Evolutionary conservation across 23 tunicate genomes (phyloP).

Genomic region (Oikopleura albicans): DNA sequence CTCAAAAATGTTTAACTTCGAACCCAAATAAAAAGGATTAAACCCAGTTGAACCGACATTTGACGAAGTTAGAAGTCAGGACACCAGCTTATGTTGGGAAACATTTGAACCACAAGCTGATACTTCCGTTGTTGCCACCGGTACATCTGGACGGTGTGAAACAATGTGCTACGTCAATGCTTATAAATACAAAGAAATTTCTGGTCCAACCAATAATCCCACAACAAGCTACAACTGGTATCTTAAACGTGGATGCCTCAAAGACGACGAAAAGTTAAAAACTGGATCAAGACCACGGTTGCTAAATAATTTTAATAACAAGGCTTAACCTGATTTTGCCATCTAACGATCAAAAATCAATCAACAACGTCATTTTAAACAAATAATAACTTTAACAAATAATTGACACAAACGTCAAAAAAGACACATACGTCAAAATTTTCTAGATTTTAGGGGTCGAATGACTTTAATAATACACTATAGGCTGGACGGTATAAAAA

Average conservation of each 20-base stretch:
- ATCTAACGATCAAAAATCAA: too few species aligned
- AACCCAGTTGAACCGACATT: conserved; percentile 4
- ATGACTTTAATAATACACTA: too few species aligned
- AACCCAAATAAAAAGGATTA: too few species aligned
- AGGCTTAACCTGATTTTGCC: neutral
- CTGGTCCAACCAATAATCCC: too few species aligned
- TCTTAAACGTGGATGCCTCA: neutral
- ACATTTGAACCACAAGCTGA: neutral
- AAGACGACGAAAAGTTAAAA: neutral
- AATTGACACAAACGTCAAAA: too few species aligned
- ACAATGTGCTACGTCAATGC: neutral
- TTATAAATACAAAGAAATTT: neutral
- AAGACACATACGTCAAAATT: too few species aligned
- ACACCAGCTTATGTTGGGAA: conserved; percentile 1
- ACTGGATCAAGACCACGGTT: neutral
- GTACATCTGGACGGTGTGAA: neutral
- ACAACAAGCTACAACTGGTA: conserved; percentile 9
- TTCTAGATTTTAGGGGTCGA: too few species aligned
- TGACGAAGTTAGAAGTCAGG: neutral
- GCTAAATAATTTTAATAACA: neutral
- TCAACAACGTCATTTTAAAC: too few species aligned
- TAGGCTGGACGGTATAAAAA: too few species aligned
- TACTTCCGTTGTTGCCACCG: neutral
- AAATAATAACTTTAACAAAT: too few species aligned
- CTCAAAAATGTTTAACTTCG: too few species aligned